phyloP scores from a whole-genome alignment of 2,888 invertebrate species.

The Lydus trimaculatus region DNA sequence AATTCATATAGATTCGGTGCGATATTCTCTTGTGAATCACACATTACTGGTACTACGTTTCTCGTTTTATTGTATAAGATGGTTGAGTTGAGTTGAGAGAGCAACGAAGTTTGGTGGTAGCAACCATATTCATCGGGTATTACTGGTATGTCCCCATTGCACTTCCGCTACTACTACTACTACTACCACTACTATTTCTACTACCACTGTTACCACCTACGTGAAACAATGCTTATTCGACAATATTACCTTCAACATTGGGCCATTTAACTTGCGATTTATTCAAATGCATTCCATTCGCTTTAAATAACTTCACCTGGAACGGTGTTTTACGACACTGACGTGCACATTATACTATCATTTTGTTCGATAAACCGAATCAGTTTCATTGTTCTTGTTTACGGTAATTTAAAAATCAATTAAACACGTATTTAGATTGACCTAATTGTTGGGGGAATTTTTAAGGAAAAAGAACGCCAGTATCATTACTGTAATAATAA shows the following conservation, averaged over 20 bases:
- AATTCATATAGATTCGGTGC: neutral
- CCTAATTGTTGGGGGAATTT: neutral
- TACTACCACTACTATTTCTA: too few species aligned
- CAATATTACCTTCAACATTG: conserved; percentile 38
- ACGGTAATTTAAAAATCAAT: neutral
- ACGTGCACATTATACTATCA: conserved; percentile 19
- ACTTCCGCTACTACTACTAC: conserved; percentile 28
- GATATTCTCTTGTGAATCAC: neutral
- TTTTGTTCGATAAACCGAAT: neutral
- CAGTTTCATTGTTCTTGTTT: neutral
- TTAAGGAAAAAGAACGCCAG: neutral
- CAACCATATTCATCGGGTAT: neutral
- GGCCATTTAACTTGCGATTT: conserved; percentile 43
- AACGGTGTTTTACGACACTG: conserved; percentile 21
- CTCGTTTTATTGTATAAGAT: neutral
- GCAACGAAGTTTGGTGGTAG: neutral
- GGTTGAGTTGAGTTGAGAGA: neutral
- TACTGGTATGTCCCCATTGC: conserved; percentile 15
- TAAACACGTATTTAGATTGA: neutral
- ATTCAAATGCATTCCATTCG: conserved; percentile 38
- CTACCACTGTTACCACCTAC: conserved; percentile 29
- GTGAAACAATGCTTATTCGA: conserved; percentile 38
- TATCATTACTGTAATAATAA: neutral
- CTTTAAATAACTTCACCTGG: conserved; percentile 34
- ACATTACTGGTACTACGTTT: conserved; percentile 1